Evolutionary conservation across 2,888 invertebrate species (phyloP).

Genomic region (Sericinus montela): DNA sequence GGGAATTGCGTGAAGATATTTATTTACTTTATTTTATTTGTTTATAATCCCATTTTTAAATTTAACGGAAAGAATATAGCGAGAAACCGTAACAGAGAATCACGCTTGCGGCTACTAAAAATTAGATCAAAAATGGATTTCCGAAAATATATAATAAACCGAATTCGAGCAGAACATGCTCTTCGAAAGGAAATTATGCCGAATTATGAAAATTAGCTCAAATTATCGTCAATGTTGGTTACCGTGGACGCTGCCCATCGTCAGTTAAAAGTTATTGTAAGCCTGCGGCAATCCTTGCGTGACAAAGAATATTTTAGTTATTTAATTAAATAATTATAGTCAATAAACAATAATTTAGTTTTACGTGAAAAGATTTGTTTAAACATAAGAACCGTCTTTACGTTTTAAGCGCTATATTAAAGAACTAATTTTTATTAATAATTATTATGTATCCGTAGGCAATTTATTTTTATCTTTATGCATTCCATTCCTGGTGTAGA

Average conservation of each 20-base stretch:
- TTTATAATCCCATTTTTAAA: too few relatives aligned
- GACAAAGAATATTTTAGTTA: conserved; percentile 48
- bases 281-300: conserved; percentile 54
- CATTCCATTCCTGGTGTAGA: too few relatives aligned
- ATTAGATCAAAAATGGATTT: conserved; percentile 44
- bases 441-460: too few relatives aligned
- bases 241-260: conserved; percentile 54
- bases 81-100: conserved; percentile 19
- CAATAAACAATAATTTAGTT: conserved; percentile 2
- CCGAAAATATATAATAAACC: conserved; percentile 53
- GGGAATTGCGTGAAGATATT: too few relatives aligned
- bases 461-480: too few relatives aligned
- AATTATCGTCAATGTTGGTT: conserved; percentile 65
- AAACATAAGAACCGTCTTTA: background rate
- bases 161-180: conserved; percentile 61
- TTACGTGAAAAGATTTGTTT: background rate
- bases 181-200: conserved; percentile 61
- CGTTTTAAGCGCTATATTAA: background rate
- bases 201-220: conserved; percentile 72
- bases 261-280: conserved; percentile 46
- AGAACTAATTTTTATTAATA: too few relatives aligned
- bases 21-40: too few relatives aligned
- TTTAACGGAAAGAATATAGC: too few relatives aligned
- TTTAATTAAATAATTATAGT: conserved; percentile 6
- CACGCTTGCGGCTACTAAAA: conserved; percentile 45